Conservation (phyloP, 2,113 vertebrate species). For the Cyprinus carpio region DNA sequence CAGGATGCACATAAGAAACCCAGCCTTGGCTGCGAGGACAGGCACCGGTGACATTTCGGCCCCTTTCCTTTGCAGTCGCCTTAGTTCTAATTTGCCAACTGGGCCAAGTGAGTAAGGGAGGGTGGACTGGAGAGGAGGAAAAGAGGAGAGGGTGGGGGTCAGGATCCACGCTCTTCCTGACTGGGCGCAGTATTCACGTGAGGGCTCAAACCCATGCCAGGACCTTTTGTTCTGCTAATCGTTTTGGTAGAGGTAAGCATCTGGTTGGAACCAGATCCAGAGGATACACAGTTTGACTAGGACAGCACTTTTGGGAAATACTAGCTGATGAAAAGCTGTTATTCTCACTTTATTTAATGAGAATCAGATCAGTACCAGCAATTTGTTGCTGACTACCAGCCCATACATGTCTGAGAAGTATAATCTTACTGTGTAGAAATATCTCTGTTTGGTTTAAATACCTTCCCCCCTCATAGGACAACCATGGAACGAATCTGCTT, state of each 20-base stretch:
- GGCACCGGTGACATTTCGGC: slow-evolving; percentile 41
- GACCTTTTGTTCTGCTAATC: slow-evolving; percentile 59
- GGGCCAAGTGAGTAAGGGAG: slow-evolving; percentile 54
- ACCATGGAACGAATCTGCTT: slow-evolving; percentile 16
- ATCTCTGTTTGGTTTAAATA: slow-evolving; percentile 29
- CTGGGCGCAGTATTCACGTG: slow-evolving; percentile 62
- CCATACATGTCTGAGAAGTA: slow-evolving; percentile 46
- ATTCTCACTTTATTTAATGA: slow-evolving; percentile 28
- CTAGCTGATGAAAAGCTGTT: neutral
- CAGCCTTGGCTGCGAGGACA: slow-evolving; percentile 40
- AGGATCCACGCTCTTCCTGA: slow-evolving; percentile 59
- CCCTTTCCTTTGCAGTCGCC: slow-evolving; percentile 62
- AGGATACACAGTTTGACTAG: slow-evolving; percentile 35
- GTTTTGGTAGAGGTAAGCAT: slow-evolving; percentile 7
- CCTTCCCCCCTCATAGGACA: slow-evolving; percentile 7
- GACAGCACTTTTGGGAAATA: slow-evolving; percentile 27
- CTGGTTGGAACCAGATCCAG: slow-evolving; percentile 35
- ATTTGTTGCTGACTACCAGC: slow-evolving; percentile 51
- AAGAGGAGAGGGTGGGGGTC: slow-evolving; percentile 6
- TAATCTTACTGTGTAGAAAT: slow-evolving; percentile 61
- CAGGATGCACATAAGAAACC: slow-evolving; percentile 67
- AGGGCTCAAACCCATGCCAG: slow-evolving; percentile 39
- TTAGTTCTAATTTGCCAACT: slow-evolving; percentile 66
- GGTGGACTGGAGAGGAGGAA: slow-evolving; percentile 19
- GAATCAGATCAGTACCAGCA: slow-evolving; percentile 47